Evolutionary conservation across 1,140 invertebrate genomes (phyloP).

Genomic region (Sinonovacula constricta): DNA sequence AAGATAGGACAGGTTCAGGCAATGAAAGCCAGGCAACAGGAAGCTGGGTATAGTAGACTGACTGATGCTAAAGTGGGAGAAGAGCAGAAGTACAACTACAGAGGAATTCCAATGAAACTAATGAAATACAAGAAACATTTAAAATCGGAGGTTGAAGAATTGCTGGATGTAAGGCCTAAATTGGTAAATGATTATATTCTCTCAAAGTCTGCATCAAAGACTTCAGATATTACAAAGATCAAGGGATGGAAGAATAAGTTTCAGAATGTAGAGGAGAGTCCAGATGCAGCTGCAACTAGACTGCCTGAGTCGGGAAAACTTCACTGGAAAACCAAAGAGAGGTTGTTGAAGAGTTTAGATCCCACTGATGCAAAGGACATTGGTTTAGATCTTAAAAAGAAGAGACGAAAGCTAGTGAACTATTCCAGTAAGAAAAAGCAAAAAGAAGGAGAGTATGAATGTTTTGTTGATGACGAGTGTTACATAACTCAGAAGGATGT

Average conservation of each 20-base stretch:
- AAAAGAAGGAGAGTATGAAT: constrained; percentile 42
- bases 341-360: constrained; percentile 59
- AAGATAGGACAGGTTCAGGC: constrained; percentile 27
- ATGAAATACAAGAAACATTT: constrained; percentile 69
- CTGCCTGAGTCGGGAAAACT: constrained; percentile 62
- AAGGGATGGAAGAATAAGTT: constrained; percentile 73
- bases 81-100: constrained; percentile 62
- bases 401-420: constrained; percentile 59
- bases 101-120: constrained; percentile 70
- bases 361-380: constrained; percentile 65
- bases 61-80: constrained; percentile 52
- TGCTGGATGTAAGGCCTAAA: constrained; percentile 51
- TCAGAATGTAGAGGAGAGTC: constrained; percentile 43
- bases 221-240: constrained; percentile 71
- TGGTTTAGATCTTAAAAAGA: constrained; percentile 65
- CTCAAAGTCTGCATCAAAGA: constrained; percentile 59
- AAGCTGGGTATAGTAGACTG: constrained; percentile 50
- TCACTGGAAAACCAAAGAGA: constrained; percentile 67
- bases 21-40: constrained; percentile 55
- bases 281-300: constrained; percentile 41
- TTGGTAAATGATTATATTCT: constrained; percentile 14
- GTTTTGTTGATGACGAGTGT: constrained; percentile 20
- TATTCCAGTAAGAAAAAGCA: constrained; percentile 52
- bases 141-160: constrained; percentile 59
- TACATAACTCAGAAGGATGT: constrained; percentile 39